Base-by-base conservation (phyloP, 2,113 vertebrate species). In the Tympanuchus pallidicinctus region DNA sequence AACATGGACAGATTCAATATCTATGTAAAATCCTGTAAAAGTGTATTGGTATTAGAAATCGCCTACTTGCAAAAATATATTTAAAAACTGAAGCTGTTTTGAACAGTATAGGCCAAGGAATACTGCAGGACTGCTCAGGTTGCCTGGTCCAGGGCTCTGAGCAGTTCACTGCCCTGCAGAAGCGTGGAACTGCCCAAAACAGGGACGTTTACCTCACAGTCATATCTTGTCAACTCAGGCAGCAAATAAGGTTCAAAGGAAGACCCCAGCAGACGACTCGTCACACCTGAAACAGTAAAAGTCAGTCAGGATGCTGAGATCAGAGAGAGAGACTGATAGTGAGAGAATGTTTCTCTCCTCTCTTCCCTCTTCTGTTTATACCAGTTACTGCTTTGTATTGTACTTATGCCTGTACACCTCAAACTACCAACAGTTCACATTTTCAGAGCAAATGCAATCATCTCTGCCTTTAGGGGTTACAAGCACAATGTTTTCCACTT, bases 141-240 rank as follows among this genome's bases (percentile, higher is more conserved):
- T 70, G 98, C 98, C 97, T 99, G 99, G 97, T 99, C 99, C 95
- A 99, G 98, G 6, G 99, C 99, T 96, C 97, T 96, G 90, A 99
- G 98, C 91, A 99, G 98, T 86, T 99, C 99, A 10, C 98, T 97
- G 90, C 99, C 99, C 96, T 99, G 99, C 69, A 99, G 98, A 95
- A 99, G 99, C 27, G 98, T 98, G 50, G 99, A 98, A 95, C 97
- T 99, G 65, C 98, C 99, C 84, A 98, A 95, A 84, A 99, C 98
- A 0, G 99, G 99, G 61, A 99, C 95, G 27, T 99, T 99, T 95
- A 99, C 99, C 98, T 99, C 99, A 88, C 99, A 99, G 98, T 99
- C 99, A 50, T 99, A 99, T 82, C 99, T 98, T 6, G 99, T 99
- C 98, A 99, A 92, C 97, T 99, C 98, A 0, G 99, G 99, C 97